These are phyloP conservation scores for Strigamia maritima DNA, from an alignment of 2,888 invertebrate genomes.

Conservation along the genomic window DNA sequence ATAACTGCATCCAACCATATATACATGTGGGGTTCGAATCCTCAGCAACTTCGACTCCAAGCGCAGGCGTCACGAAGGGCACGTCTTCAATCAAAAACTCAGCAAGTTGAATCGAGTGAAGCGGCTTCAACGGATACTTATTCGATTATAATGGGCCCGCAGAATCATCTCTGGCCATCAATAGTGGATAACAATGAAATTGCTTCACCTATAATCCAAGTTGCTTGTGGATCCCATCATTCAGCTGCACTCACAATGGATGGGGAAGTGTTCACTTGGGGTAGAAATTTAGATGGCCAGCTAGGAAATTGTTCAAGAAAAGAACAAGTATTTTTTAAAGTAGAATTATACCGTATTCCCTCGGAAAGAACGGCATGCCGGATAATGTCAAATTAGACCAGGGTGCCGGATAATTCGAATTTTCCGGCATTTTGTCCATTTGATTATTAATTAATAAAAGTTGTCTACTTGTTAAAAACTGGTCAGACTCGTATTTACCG, in stretches of 20 bases:
- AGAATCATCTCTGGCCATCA: conserved; percentile 47
- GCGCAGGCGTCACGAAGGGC: conserved; percentile 63
- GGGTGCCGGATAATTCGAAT: no score
- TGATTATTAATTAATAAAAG: no score
- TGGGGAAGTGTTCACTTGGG: conserved; percentile 77
- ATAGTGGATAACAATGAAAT: conserved; percentile 47
- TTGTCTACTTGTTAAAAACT: no score
- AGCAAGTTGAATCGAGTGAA: neutral
- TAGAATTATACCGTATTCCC: no score
- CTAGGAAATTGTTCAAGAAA: conserved; percentile 68
- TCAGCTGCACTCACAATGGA: conserved; percentile 68
- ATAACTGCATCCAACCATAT: conserved; percentile 64
- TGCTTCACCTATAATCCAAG: conserved; percentile 49
- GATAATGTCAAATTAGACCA: no score
- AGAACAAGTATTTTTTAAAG: conserved; percentile 47
- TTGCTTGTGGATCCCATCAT: conserved; percentile 74
- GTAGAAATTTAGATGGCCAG: conserved; percentile 85
- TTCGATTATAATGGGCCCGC: conserved; percentile 60
- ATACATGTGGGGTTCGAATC: conserved; percentile 74
- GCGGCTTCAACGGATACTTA: conserved; percentile 60
- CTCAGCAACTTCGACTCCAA: conserved; percentile 66
- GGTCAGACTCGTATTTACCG: no score
- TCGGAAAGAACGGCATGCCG: no score
- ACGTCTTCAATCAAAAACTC: conserved; percentile 46
- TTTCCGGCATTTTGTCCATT: no score